These are phyloP conservation scores for Amphilophus citrinellus DNA, from an alignment of 2,113 vertebrate species.

Conservation along the genomic window DNA sequence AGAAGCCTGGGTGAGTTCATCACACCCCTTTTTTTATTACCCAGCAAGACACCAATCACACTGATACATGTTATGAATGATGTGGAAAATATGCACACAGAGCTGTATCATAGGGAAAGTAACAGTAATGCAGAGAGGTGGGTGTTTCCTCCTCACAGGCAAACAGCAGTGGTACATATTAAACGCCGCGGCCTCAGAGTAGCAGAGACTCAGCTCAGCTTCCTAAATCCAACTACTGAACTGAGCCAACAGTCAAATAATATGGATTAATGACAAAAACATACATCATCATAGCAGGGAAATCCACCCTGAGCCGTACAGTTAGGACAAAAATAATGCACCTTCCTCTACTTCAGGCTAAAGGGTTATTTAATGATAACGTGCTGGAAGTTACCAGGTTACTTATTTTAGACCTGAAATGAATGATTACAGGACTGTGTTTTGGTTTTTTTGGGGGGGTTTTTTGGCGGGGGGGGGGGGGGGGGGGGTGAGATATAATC, in stretches of 20 bases:
- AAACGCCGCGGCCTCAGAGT: rapidly evolving
- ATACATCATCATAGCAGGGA: neutral
- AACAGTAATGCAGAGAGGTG: neutral
- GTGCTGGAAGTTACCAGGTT: neutral
- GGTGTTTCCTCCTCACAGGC: neutral
- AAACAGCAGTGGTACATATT: rapidly evolving
- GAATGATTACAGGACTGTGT: rapidly evolving
- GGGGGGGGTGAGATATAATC: too few relatives aligned
- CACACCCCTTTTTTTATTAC: slow-evolving; percentile 52
- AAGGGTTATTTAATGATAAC: neutral
- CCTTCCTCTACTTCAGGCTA: neutral
- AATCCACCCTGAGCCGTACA: neutral
- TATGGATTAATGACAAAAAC: neutral
- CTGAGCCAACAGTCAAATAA: neutral
- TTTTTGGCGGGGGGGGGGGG: too few relatives aligned
- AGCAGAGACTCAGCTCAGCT: neutral
- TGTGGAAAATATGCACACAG: slow-evolving; percentile 37
- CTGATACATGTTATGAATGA: slow-evolving; percentile 18
- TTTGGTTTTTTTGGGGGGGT: too few relatives aligned
- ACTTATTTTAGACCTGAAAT: neutral
- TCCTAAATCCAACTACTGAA: neutral
- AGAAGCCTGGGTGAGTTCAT: slow-evolving; percentile 14
- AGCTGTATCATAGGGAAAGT: slow-evolving; percentile 15
- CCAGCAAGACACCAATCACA: slow-evolving; percentile 26
- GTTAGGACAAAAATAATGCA: neutral